These are phyloP conservation scores for Drosophila yooni DNA, from an alignment of 2,888 invertebrate species.

Conservation along the genomic window DNA sequence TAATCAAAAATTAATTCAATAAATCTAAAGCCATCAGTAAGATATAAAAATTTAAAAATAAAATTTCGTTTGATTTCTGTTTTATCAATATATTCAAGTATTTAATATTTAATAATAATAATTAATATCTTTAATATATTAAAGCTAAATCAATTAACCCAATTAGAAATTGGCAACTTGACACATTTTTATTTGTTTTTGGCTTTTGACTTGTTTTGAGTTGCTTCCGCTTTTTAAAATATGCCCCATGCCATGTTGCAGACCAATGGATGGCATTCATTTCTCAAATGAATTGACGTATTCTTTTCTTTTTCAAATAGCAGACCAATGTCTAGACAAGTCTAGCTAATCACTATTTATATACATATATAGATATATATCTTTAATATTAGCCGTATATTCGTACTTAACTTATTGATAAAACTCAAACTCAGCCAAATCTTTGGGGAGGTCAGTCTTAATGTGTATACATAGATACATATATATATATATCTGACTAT, in stretches of 20 bases:
- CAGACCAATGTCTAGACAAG: conserved; percentile 76
- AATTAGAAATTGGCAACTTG: conserved; percentile 25
- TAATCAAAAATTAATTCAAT: background rate
- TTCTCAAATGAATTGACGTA: conserved; percentile 63
- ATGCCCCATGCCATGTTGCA: conserved; percentile 43
- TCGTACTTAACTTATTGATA: conserved; percentile 47
- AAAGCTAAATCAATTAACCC: conserved; percentile 6
- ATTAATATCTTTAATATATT: background rate
- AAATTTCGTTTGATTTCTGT: too few relatives aligned
- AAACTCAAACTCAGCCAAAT: conserved; percentile 40
- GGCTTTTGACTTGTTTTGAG: conserved; percentile 2
- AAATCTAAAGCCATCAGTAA: background rate
- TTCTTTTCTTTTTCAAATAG: conserved; percentile 39
- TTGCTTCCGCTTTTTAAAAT: conserved; percentile 10
- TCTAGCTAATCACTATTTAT: conserved; percentile 53
- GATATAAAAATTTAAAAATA: too few relatives aligned
- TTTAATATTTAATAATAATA: background rate
- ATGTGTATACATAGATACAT: conserved; percentile 3
- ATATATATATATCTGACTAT: conserved; percentile 22
- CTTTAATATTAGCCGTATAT: background rate
- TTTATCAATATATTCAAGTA: background rate
- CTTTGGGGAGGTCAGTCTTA: conserved; percentile 73
- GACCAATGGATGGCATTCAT: conserved; percentile 48
- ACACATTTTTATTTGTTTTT: conserved; percentile 24
- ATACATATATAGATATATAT: conserved; percentile 8